Evolutionary conservation across 2,797 vertebrate species (phyloP).

Genomic region (Coendou prehensilis): DNA sequence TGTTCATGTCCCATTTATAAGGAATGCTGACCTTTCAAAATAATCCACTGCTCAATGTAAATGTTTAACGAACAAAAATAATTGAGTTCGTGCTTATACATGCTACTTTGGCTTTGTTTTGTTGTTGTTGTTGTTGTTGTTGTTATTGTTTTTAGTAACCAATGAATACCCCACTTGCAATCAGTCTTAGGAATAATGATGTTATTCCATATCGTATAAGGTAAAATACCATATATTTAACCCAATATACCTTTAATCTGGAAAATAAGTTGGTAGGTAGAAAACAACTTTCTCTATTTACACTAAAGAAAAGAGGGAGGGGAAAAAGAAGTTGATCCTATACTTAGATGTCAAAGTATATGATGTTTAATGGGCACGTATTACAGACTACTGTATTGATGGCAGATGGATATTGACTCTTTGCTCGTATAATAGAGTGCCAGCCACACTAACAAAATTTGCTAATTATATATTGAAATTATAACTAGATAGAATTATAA

Average conservation of each 20-base stretch:
- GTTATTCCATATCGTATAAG: background rate
- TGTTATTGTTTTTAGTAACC: conserved; percentile 12
- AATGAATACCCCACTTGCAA: background rate
- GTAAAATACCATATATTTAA: conserved; percentile 43
- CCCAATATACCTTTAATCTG: background rate
- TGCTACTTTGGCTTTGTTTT: conserved; percentile 6
- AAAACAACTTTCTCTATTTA: background rate
- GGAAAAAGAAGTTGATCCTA: background rate
- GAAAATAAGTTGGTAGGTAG: conserved; percentile 6
- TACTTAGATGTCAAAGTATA: background rate
- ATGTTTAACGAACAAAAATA: conserved; percentile 79
- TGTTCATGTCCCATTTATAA: conserved; percentile 73
- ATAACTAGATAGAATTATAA: no score
- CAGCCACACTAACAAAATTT: conserved; percentile 7
- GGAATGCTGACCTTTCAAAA: conserved; percentile 73
- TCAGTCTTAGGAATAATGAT: background rate
- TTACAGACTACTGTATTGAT: background rate
- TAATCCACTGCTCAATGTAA: conserved; percentile 64
- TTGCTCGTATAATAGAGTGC: conserved; percentile 24
- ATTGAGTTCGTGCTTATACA: conserved; percentile 49
- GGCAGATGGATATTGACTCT: background rate
- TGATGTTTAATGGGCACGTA: background rate
- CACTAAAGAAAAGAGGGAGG: background rate
- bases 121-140: background rate
- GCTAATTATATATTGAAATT: conserved; percentile 20